phyloP scores from a whole-genome alignment of 64 coral and sea anemone genomes.

The Pachyseris speciosa region DNA sequence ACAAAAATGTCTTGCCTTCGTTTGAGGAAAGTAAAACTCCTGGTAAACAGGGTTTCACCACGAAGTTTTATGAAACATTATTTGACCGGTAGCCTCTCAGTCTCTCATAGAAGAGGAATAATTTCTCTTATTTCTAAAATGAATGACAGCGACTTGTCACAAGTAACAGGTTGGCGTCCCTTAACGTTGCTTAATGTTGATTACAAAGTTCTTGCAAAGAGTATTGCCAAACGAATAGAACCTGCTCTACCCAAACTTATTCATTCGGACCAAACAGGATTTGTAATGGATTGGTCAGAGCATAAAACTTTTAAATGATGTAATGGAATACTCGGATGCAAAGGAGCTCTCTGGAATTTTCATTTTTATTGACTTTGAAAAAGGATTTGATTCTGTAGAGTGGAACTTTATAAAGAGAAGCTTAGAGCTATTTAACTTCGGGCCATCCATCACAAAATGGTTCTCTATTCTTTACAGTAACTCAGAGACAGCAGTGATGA shows the following conservation, averaged over 20 bases:
- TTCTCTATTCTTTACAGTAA: neutral
- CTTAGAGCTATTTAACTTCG: neutral
- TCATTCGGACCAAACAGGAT: neutral
- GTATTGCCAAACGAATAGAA: neutral
- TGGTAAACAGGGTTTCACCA: neutral
- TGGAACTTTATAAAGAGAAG: neutral
- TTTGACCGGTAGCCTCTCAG: neutral
- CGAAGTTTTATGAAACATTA: neutral
- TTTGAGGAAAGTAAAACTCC: conserved; percentile 8
- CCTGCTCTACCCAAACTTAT: neutral
- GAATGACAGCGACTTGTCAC: neutral
- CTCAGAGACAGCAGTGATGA: too few species aligned
- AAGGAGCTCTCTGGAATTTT: neutral
- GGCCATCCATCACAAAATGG: neutral
- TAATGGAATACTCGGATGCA: neutral
- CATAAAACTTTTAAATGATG: neutral
- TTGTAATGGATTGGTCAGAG: neutral
- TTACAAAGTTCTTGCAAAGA: neutral
- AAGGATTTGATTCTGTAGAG: neutral
- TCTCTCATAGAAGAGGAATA: too few species aligned
- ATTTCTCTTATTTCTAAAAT: neutral
- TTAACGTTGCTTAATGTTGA: neutral
- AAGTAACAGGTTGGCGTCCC: neutral
- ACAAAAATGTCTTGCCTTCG: neutral
- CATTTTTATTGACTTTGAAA: neutral